These are phyloP conservation scores for Linnaemya vulpina DNA, from an alignment of 2,888 invertebrate genomes.

Conservation along the genomic window DNA sequence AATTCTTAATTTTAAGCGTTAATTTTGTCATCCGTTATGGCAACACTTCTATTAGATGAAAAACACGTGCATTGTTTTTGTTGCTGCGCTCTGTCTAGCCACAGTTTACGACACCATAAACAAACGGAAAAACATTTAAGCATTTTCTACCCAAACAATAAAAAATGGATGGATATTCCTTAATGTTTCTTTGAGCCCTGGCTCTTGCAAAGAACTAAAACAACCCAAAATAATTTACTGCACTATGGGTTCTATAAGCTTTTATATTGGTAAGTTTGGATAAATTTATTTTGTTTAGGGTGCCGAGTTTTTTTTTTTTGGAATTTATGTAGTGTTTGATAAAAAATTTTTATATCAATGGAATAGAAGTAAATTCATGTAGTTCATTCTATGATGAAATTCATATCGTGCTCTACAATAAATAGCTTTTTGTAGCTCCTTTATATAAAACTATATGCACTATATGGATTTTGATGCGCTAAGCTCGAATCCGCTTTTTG, in stretches of 20 bases:
- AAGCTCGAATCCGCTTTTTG: too few species aligned
- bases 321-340: neutral
- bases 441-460: too few species aligned
- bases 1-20: neutral
- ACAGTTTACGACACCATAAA: slow-evolving; percentile 22
- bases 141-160: slow-evolving; percentile 49
- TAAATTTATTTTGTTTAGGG: too few species aligned
- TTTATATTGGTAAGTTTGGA: too few species aligned
- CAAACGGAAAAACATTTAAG: slow-evolving; percentile 51
- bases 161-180: slow-evolving; percentile 49
- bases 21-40: neutral
- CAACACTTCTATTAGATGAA: slow-evolving; percentile 2
- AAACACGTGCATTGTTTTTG: slow-evolving; percentile 17
- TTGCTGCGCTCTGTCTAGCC: slow-evolving; percentile 48
- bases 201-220: slow-evolving; percentile 20
- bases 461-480: too few species aligned
- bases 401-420: too few species aligned
- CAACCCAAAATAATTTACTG: slow-evolving; percentile 27
- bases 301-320: too few species aligned
- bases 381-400: too few species aligned
- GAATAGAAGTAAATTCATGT: too few species aligned
- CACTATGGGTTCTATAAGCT: slow-evolving; percentile 49
- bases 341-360: too few species aligned
- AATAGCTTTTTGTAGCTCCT: too few species aligned
- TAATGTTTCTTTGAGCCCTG: slow-evolving; percentile 37